Percentiles rank a stretch among this genome's conserved stretches.
phyloP scores from a whole-genome alignment of 2,113 vertebrate species.

The Oncorhynchus nerka region DNA sequence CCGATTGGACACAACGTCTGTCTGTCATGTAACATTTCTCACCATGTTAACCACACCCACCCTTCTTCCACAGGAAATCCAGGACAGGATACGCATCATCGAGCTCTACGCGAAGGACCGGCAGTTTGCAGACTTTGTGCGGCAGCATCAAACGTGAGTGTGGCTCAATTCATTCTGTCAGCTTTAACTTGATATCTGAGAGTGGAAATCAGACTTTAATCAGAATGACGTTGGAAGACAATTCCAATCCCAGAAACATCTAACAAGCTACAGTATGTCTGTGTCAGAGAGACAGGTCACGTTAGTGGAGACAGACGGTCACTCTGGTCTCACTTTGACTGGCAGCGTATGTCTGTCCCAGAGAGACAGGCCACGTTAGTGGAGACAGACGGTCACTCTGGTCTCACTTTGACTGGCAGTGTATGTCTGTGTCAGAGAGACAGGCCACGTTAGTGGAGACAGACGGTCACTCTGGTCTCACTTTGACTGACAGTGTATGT shows the following conservation, averaged over 20 bases:
- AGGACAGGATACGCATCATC: conserved; percentile 93
- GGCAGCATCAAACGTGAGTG: conserved; percentile 90
- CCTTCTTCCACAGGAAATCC: conserved; percentile 84
- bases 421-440: not conserved
- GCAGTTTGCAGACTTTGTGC: conserved; percentile 91
- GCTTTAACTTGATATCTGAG: not conserved
- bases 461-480: not conserved
- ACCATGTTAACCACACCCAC: conserved; percentile 25
- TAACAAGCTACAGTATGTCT: too few relatives aligned
- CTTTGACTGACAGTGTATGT: not conserved
- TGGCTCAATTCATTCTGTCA: conserved; percentile 6
- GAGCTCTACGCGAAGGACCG: conserved; percentile 91
- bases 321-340: too few relatives aligned
- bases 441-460: too few relatives aligned
- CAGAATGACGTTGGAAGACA: too few relatives aligned
- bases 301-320: too few relatives aligned
- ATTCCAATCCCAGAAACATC: too few relatives aligned
- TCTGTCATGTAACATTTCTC: conserved; percentile 15
- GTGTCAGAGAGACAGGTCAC: too few relatives aligned
- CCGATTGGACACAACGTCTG: too few relatives aligned
- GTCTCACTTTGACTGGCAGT: not conserved
- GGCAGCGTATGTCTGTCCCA: too few relatives aligned
- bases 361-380: too few relatives aligned
- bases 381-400: not conserved
- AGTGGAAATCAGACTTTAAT: too few relatives aligned